Conservation (phyloP, 2,888 invertebrate genomes). For the Hymenopus coronatus region DNA sequence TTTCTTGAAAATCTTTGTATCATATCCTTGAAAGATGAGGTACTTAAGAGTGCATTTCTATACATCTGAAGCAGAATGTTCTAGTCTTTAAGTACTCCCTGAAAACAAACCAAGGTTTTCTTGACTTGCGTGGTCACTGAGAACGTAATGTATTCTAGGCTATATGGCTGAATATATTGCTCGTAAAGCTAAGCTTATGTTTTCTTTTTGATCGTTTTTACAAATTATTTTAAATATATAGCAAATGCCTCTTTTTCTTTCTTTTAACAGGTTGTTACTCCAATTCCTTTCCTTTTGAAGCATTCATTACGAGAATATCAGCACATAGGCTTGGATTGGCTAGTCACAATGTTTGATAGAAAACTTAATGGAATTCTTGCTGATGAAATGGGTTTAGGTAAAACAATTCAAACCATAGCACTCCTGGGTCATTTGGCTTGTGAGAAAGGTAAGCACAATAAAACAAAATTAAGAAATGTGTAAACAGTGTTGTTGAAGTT, state of each 20-base stretch:
- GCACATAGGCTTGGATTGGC: slow-evolving; percentile 96
- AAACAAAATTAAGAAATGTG: not conserved
- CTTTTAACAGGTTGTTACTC: slow-evolving; percentile 73
- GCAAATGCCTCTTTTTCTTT: not conserved
- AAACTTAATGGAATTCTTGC: slow-evolving; percentile 94
- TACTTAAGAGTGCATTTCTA: too few species aligned
- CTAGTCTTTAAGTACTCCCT: too few species aligned
- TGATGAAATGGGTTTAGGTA: slow-evolving; percentile 96
- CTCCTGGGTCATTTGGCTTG: slow-evolving; percentile 91
- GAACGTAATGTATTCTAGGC: too few species aligned
- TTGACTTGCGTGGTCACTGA: too few species aligned
- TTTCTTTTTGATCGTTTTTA: too few species aligned
- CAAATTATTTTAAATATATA: too few species aligned
- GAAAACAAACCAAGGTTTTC: too few species aligned
- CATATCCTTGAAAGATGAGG: too few species aligned
- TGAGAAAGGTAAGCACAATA: slow-evolving; percentile 60
- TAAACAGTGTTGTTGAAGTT: not conserved
- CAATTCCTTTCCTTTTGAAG: slow-evolving; percentile 88
- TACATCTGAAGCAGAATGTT: too few species aligned
- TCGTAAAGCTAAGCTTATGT: too few species aligned
- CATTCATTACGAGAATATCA: slow-evolving; percentile 92
- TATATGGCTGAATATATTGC: too few species aligned
- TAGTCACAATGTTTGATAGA: slow-evolving; percentile 93
- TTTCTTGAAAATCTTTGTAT: too few species aligned
- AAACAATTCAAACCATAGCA: slow-evolving; percentile 96